Percentiles rank a stretch among this genome's conserved stretches.
These are phyloP conservation scores for Ophioderma brevispina DNA, from an alignment of 35 echinoderm and acorn worm species.

Conservation along the genomic window DNA sequence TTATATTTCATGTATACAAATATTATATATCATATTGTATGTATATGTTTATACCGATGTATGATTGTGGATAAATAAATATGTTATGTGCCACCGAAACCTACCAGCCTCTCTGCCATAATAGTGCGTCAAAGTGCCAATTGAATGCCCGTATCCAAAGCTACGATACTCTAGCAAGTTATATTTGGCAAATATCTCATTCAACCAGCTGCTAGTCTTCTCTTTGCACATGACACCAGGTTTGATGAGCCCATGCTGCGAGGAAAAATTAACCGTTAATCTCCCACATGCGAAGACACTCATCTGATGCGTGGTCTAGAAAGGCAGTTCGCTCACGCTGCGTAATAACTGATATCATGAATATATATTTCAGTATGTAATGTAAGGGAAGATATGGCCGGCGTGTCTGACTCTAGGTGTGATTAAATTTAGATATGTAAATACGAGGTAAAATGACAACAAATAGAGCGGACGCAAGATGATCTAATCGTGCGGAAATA, in stretches of 20 bases:
- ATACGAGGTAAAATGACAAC: too few species aligned
- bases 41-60: too few species aligned
- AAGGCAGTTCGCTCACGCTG: conserved; percentile 74
- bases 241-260: conserved; percentile 67
- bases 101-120: conserved; percentile 97
- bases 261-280: conserved; percentile 73
- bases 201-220: conserved; percentile 78
- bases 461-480: too few species aligned
- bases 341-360: conserved; percentile 75
- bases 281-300: conserved; percentile 70
- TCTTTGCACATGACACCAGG: conserved; percentile 75
- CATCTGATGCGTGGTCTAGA: conserved; percentile 58
- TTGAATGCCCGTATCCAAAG: conserved; percentile 93
- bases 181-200: conserved; percentile 72
- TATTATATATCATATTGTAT: too few species aligned
- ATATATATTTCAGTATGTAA: too few species aligned
- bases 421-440: too few species aligned
- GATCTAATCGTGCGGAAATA: too few species aligned
- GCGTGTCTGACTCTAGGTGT: too few species aligned
- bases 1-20: too few species aligned
- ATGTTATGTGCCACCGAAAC: too few species aligned
- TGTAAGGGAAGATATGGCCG: too few species aligned
- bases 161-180: conserved; percentile 80
- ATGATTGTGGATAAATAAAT: too few species aligned
- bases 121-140: conserved; percentile 88